phyloP scores from a whole-genome alignment of 35 echinoderm and acorn worm species.

The Eucidaris tribuloides region DNA sequence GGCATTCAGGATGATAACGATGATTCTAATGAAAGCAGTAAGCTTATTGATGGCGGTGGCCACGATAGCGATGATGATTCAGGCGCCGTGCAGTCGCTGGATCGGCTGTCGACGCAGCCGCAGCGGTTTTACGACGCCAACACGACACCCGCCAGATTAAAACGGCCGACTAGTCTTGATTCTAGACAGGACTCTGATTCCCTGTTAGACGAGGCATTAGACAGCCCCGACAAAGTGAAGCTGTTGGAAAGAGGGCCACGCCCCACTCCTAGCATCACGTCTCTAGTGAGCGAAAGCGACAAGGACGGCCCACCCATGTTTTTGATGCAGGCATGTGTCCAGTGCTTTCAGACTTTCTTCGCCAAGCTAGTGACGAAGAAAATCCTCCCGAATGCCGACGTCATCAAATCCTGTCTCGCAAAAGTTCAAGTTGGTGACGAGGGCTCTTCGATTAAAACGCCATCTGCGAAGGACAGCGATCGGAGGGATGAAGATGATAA shows the following conservation, averaged over 20 bases:
- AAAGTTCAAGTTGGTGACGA: slow-evolving; percentile 52
- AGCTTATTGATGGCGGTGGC: not conserved
- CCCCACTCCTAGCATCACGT: slow-evolving; percentile 35
- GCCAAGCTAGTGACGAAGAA: slow-evolving; percentile 82
- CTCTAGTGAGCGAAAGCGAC: not conserved
- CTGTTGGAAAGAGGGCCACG: not conserved
- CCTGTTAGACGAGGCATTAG: not conserved
- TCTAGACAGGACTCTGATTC: slow-evolving; percentile 21
- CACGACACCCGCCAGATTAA: not conserved
- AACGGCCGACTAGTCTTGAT: slow-evolving; percentile 5
- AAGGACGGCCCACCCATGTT: slow-evolving; percentile 76
- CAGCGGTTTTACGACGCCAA: slow-evolving; percentile 5
- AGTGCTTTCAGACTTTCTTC: slow-evolving; percentile 93
- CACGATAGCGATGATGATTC: slow-evolving; percentile 26
- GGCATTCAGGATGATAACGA: not conserved
- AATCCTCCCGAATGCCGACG: slow-evolving; percentile 78
- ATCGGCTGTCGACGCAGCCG: slow-evolving; percentile 65
- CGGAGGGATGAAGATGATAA: not conserved
- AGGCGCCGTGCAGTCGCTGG: slow-evolving; percentile 44
- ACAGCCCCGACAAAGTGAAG: not conserved
- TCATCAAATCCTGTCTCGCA: slow-evolving; percentile 50
- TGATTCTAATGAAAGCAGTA: slow-evolving; percentile 9
- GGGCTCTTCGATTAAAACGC: not conserved
- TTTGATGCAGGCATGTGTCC: slow-evolving; percentile 94
- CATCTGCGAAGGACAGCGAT: slow-evolving; percentile 8